A percentile compares a stretch with the other conserved stretches of the same genome.
These are phyloP conservation scores for Triplophysa tibetana DNA, from an alignment of 2,113 vertebrate species.

Conservation along the genomic window DNA sequence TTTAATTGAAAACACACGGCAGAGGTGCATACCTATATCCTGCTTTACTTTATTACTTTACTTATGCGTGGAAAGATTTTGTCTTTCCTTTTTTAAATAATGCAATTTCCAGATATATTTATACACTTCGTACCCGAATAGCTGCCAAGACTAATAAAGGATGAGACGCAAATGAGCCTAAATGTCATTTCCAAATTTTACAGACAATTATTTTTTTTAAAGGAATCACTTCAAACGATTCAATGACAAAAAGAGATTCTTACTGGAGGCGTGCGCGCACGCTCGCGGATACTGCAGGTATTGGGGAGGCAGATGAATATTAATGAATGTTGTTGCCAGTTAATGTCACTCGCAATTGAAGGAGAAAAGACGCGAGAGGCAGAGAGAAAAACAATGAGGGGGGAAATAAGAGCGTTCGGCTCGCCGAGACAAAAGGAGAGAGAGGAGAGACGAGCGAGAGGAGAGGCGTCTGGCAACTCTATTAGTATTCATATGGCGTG, in stretches of 20 bases:
- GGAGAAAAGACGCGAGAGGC: conserved; percentile 48
- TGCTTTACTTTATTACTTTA: not conserved
- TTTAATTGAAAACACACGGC: conserved; percentile 47
- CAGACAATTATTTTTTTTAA: conserved; percentile 19
- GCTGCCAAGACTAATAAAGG: conserved; percentile 21
- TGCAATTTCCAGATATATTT: conserved; percentile 18
- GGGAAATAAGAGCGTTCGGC: conserved; percentile 24
- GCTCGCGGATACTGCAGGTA: conserved; percentile 37
- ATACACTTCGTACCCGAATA: conserved; percentile 1
- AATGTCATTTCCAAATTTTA: conserved; percentile 34
- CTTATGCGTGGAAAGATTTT: not conserved
- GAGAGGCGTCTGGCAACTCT: conserved; percentile 75
- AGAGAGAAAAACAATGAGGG: conserved; percentile 56
- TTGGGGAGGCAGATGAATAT: conserved; percentile 45
- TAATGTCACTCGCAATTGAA: conserved; percentile 46
- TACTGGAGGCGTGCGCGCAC: not conserved
- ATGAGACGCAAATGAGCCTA: conserved; percentile 1
- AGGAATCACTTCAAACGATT: conserved; percentile 31
- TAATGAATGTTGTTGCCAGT: conserved; percentile 51
- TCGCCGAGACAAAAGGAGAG: conserved; percentile 43
- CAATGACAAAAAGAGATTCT: conserved; percentile 19
- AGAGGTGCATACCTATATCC: not conserved
- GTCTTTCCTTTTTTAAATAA: not conserved
- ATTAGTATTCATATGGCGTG: conserved; percentile 96
- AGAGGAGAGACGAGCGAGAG: conserved; percentile 36